phyloP scores from a whole-genome alignment of 2,797 vertebrate species.

The Uromys caudimaculatus region DNA sequence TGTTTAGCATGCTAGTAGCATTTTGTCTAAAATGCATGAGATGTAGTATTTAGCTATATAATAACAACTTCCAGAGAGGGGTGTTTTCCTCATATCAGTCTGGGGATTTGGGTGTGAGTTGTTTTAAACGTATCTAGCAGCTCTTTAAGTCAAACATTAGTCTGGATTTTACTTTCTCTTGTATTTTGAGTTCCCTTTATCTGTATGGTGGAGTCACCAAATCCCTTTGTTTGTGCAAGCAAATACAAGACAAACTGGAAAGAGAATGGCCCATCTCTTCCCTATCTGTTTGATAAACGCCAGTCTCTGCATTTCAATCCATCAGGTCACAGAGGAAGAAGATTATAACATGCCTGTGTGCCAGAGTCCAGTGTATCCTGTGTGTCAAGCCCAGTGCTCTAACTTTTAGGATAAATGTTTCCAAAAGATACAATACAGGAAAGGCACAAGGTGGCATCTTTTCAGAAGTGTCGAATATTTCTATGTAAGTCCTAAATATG shows the following conservation, averaged over 20 bases:
- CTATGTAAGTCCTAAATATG: neutral
- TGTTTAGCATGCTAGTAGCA: conserved; percentile 70
- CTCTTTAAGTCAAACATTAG: neutral
- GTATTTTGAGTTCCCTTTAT: neutral
- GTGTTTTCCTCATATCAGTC: neutral
- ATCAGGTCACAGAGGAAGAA: neutral
- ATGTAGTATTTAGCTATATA: conserved; percentile 4
- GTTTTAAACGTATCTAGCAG: neutral
- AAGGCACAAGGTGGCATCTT: neutral
- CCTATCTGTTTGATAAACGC: neutral
- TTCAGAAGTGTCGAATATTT: neutral
- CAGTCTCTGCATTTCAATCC: neutral
- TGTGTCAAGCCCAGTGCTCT: neutral
- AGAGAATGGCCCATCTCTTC: neutral
- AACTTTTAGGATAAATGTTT: neutral
- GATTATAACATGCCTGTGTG: neutral
- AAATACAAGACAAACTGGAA: neutral
- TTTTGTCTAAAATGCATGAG: neutral
- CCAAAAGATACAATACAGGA: neutral
- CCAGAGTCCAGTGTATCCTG: no score
- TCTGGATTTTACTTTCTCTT: conserved; percentile 37
- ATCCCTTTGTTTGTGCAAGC: neutral
- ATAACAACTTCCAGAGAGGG: neutral
- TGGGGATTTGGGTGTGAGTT: neutral
- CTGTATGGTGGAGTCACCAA: neutral